Base-by-base conservation (phyloP, 2,888 invertebrate genomes). In the Lamellibrachia columna region DNA sequence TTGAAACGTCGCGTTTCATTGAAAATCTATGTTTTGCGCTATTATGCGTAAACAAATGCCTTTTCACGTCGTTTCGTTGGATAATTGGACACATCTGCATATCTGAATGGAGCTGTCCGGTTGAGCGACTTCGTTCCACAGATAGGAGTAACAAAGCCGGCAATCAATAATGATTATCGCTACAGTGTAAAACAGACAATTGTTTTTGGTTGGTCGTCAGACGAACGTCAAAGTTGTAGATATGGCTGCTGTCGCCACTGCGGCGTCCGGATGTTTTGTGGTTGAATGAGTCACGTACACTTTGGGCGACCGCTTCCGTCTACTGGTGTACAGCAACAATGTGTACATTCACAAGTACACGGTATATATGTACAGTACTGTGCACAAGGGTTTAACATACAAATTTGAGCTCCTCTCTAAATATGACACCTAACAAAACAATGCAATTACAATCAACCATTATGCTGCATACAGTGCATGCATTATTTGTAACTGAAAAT, bases 1-100 rank as follows among this genome's bases (percentile, higher is more conserved):
- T 75, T 75, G n/a, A 75, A 75, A 75, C 75, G 75, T 75, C 75
- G 75, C 75, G 75, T 75, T 75, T 75, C 75, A 75, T 75, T n/a
- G 22, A 75, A 22, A 75, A 22, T 75, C 75, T 15, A 75, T 75
- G 6, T 75, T 75, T 75, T 75, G 22, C 75, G 22, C 75, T n/a
- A 2, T 75, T 75, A 7, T 22, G n/a, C 15, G n/a, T 22, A 11
- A 75, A 75, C 3, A 75, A 75, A 75, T 22, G 22, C 75, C 15
- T 22, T 15, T 75, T 75, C 75, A 75, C 75, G 6, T 75, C 75
- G 22, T n/a, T 75, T 75, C 22, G 22, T n/a, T 7, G 75, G 75
- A 22, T 75, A 75, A 75, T 22, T 75, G 15, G n/a, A 75, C 75
- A 75, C 22, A 75, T 75, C 75, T 75, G 75, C 75, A 15, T 75